Evolutionary conservation across 2,113 vertebrate genomes (phyloP), one percentile per base, ranked within the genome.

Genomic region (Cyprinodon brontotheroides): DNA sequence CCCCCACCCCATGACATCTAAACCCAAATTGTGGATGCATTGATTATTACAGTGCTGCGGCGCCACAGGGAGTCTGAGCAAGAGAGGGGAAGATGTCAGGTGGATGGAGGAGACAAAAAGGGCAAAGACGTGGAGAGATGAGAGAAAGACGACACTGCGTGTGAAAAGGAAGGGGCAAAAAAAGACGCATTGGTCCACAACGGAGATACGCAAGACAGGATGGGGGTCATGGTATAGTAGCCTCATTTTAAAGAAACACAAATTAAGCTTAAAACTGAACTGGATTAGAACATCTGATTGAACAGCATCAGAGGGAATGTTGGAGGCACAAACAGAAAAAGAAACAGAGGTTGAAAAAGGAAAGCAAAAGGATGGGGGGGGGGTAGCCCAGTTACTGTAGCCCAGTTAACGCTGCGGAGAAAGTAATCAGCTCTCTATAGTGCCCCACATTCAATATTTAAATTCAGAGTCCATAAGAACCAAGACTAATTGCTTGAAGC

Each of bases 61-160:
- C 81, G 48, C 85, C 84, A 64, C 65, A 0, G 79, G 86, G 86
- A 89, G 86, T 84, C 85, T 87, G 66, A 50, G 48, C 39, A 61
- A 68, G 43, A 75, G 70, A 71, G 39, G 47, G 72, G 75, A 67
- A 82, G 72, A 75, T 0, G 48, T 81, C 77, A 81, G 10, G 53
- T 43, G 37, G 79, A 75, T 45, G 69, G 63, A 86, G 70, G 75
- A 80, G 80, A 87, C 39, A 50, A 45, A 76, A 86, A 84, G 78
- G 75, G 69, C 66, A 79, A 70, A 83, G 63, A 68, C 47, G 71
- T 4, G 22, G 41, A 0, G n/a, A 39, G 37, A 61, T 53, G 29
- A 38, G 29, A 63, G 43, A 50, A 53, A 48, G 68, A 53, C 62
- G 22, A 53, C 7, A 20, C 2, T 43, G 38, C 50, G 22, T 40